Evolutionary conservation across 2,113 vertebrate genomes (phyloP).

Genomic region (Eulacestoma nigropectus): DNA sequence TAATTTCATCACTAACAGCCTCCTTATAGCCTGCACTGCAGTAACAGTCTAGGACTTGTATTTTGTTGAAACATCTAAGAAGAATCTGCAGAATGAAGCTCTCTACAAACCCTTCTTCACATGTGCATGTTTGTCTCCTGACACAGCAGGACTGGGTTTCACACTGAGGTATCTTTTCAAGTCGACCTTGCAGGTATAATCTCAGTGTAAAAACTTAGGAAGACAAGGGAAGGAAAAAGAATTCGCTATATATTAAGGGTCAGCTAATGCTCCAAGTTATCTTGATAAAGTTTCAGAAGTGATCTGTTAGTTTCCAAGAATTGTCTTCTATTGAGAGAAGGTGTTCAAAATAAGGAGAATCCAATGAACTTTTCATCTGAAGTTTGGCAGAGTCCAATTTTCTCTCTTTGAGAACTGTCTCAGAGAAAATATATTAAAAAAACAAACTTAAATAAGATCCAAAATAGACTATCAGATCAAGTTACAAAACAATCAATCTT

Average conservation of each 20-base stretch:
- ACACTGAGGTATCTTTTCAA: neutral
- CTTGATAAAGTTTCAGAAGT: neutral
- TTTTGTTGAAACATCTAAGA: neutral
- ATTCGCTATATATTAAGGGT: neutral
- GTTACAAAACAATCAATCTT: neutral
- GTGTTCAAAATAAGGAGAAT: neutral
- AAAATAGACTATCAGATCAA: neutral
- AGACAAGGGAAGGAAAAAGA: neutral
- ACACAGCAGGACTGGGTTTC: rapidly evolving
- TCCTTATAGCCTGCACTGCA: neutral
- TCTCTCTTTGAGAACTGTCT: neutral
- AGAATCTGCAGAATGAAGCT: neutral
- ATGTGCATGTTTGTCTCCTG: neutral
- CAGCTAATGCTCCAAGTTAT: neutral
- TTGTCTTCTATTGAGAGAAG: neutral
- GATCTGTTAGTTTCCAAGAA: neutral
- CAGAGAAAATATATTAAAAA: neutral
- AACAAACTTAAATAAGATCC: neutral
- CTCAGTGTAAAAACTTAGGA: neutral
- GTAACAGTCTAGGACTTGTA: neutral
- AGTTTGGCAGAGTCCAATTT: neutral
- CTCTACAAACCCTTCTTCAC: neutral
- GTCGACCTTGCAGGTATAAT: neutral
- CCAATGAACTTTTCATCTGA: neutral
- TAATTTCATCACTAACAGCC: neutral